Conservation (phyloP, 2,888 invertebrate genomes). For the Colostygia pectinataria region DNA sequence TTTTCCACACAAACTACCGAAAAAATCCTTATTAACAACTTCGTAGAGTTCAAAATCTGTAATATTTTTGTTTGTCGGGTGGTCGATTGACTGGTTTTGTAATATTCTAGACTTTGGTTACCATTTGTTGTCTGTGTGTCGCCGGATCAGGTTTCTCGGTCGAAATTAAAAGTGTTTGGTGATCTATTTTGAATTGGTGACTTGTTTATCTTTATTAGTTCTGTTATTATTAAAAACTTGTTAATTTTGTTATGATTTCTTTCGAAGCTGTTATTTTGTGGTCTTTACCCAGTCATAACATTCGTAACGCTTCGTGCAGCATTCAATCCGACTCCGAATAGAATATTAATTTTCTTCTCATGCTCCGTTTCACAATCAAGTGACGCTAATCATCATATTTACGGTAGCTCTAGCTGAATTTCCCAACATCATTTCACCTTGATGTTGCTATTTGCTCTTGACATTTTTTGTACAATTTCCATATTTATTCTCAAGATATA, state of each 20-base stretch:
- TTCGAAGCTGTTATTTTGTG: neutral
- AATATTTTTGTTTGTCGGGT: constrained; percentile 18
- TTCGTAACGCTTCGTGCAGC: neutral
- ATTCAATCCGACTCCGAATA: neutral
- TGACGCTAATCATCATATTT: constrained; percentile 19
- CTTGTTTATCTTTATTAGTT: constrained; percentile 9
- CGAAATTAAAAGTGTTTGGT: constrained; percentile 36
- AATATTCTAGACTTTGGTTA: constrained; percentile 43
- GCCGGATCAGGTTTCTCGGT: constrained; percentile 46
- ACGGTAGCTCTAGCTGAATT: constrained; percentile 14
- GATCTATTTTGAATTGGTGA: constrained; percentile 9
- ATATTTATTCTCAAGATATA: constrained; percentile 27
- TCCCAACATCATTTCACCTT: constrained; percentile 27
- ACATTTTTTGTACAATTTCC: constrained; percentile 30
- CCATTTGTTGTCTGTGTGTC: constrained; percentile 50
- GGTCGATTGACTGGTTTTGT: constrained; percentile 32
- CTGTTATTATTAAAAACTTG: neutral
- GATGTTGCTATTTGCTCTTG: constrained; percentile 32
- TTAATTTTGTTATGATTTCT: neutral
- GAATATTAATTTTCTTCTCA: neutral
- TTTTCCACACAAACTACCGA: constrained; percentile 21
- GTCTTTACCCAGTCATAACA: neutral
- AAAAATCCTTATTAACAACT: constrained; percentile 34
- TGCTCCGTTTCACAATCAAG: constrained; percentile 12
- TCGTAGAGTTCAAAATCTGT: constrained; percentile 36